phyloP scores from a whole-genome alignment of 64 coral and sea anemone genomes.

The Acropora yongei region DNA sequence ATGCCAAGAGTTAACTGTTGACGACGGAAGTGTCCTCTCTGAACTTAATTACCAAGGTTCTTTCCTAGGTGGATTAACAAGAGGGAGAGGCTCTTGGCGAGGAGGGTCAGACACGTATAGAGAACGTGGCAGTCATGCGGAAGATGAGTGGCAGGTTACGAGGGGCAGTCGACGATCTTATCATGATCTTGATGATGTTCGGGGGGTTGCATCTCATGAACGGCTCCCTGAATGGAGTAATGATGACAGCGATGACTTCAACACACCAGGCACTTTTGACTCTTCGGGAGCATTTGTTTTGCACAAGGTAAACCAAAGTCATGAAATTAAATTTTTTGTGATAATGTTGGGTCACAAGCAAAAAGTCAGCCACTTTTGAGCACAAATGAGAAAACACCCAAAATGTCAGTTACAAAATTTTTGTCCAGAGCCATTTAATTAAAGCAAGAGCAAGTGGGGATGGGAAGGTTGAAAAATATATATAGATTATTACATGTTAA shows the following conservation, averaged over 20 bases:
- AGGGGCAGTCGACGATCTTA: constrained; percentile 61
- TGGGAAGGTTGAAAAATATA: no score
- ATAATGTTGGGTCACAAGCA: no score
- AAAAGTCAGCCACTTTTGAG: no score
- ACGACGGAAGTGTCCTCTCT: background rate
- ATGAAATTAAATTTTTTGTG: background rate
- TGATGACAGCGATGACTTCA: constrained; percentile 80
- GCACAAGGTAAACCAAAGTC: constrained; percentile 47
- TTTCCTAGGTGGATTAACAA: constrained; percentile 27
- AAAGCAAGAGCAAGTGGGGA: no score
- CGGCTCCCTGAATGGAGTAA: constrained; percentile 94
- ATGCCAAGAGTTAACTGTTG: no score
- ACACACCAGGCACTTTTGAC: constrained; percentile 87
- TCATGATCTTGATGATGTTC: constrained; percentile 72
- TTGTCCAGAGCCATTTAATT: no score
- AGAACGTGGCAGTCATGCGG: constrained; percentile 48
- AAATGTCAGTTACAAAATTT: no score
- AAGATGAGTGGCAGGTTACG: constrained; percentile 58
- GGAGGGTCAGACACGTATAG: constrained; percentile 38
- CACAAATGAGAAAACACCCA: no score
- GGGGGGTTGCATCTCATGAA: constrained; percentile 45
- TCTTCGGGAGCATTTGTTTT: constrained; percentile 76
- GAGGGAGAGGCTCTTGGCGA: constrained; percentile 53
- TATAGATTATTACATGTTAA: no score
- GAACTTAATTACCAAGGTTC: background rate